Conservation (phyloP, 2,888 invertebrate genomes). For the Tuberolachnus salignus region DNA sequence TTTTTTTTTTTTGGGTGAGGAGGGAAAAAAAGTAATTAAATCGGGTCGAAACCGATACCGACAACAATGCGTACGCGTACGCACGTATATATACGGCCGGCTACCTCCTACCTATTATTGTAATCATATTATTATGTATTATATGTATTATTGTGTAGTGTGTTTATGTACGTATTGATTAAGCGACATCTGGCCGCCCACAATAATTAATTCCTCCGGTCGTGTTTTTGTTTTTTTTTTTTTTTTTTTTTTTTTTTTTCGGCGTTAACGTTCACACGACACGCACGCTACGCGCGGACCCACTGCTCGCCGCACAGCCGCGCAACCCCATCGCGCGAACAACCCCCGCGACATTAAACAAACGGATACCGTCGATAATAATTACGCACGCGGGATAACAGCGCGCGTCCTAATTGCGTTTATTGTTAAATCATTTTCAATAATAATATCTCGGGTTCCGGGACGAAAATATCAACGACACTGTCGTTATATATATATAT, state of each 20-base stretch:
- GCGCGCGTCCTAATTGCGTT: conserved; percentile 43
- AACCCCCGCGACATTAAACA: no score
- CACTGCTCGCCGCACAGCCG: not conserved
- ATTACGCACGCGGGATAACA: no score
- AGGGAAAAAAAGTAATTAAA: conserved; percentile 17
- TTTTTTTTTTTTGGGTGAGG: not conserved
- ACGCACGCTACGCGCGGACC: conserved; percentile 36
- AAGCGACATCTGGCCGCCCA: conserved; percentile 45
- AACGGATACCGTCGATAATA: no score
- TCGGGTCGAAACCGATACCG: conserved; percentile 45
- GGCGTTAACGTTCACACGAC: conserved; percentile 47
- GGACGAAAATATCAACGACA: conserved; percentile 4
- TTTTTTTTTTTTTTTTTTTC: not conserved
- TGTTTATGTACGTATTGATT: conserved; percentile 41
- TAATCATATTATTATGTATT: no score
- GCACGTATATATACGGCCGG: not conserved
- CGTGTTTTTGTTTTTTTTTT: conserved; percentile 7
- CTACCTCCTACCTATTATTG: no score
- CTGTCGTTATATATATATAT: conserved; percentile 10
- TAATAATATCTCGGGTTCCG: not conserved
- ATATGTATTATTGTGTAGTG: no score
- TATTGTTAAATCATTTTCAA: conserved; percentile 52
- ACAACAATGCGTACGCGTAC: not conserved
- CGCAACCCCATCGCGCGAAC: no score
- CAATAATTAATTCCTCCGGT: conserved; percentile 50